Evolutionary conservation across 2,888 invertebrate species (phyloP), one percentile per base, ranked within the genome.

Genomic region (Eutolmus rufibarbis): DNA sequence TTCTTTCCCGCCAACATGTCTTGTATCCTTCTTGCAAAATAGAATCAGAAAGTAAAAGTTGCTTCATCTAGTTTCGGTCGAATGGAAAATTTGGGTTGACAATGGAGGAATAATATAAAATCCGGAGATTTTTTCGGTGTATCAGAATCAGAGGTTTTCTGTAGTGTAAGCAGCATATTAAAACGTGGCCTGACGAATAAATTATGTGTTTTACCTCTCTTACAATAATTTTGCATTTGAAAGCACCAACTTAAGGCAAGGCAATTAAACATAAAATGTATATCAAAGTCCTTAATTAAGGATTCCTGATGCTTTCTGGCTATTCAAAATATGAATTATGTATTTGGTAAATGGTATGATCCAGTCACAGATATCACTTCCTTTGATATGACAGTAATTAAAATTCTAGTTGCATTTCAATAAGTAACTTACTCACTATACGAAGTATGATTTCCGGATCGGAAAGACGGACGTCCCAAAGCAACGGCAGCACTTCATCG

Each of bases 391-490:
- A 1, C 28, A 28, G 66, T 23, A 23, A 66, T 66, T 66, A 66
- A 66, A 66, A 66, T 66, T 66, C 66, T 28, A 66, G 23, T 28
- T 9, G 12, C 12, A 51, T 84, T 86, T 76, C 76, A 37, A 37
- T 76, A 40, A 76, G 28, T 37, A 93, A 97, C 98, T 97, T 95
- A 98, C 98, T 96, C 93, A 98, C 97, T 92, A 98, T 96, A 92
- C 97, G 95, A 92, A 96, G 95, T 89, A 97, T 95, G 90, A 98
- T 96, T 91, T 97, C 97, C 9, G 98, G 97, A 92, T 98, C 98
- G 89, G 96, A 96, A 81, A 98, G 95, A 89, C 96, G 95, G 90
- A 98, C 97, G 90, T 96, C 96, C 91, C 96, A 96, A 46, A 99
- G 94, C 89, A 98, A 94, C 0, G 98, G 98, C 89, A 98, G 94